Base-by-base conservation (phyloP, 2,113 vertebrate genomes). In the Lathamus discolor region DNA sequence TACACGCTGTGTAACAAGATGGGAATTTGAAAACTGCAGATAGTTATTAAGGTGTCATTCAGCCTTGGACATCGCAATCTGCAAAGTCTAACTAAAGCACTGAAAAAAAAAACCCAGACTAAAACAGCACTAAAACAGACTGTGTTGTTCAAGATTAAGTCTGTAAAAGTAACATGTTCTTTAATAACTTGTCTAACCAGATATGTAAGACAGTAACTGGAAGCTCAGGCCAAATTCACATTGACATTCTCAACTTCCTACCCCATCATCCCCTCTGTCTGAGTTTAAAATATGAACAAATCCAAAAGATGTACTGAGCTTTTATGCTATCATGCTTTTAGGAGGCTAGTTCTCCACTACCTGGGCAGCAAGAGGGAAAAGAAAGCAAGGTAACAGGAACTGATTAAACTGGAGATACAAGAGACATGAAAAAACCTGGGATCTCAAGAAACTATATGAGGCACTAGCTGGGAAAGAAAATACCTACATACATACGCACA, bases 1-100 rank as follows among this genome's bases (percentile, higher is more conserved):
- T 14, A 54, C 14, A 27, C 3, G 3, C 27, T 12, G 2, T 59
- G 27, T 63, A 88, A 92, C 33, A 78, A 67, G 31, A 59, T 2
- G n/a, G 67, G 81, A 92, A 93, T 93, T 29, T 77, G n/a, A 91
- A 83, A 91, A 87, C 44, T 87, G n/a, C 70, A 83, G 20, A 39
- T 55, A 51, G 22, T 64, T 92, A 79, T 74, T 94, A 74, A 90
- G 66, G 66, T 52, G 77, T 46, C n/a, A 86, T 63, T 31, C 51
- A 57, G 39, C 20, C 61, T 83, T 77, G 41, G 70, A 92, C 12
- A 52, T 46, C 37, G 57, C 16, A 49, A 41, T 49, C 89, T 78
- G 49, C 49, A 54, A 94, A 80, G n/a, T 68, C 49, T 74, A 22
- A 54, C 33, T 73, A 49, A 77, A 76, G 22, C 23, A 59, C 44